Evolutionary conservation across 2,113 vertebrate species (phyloP).

Genomic region (Corapipo altera): DNA sequence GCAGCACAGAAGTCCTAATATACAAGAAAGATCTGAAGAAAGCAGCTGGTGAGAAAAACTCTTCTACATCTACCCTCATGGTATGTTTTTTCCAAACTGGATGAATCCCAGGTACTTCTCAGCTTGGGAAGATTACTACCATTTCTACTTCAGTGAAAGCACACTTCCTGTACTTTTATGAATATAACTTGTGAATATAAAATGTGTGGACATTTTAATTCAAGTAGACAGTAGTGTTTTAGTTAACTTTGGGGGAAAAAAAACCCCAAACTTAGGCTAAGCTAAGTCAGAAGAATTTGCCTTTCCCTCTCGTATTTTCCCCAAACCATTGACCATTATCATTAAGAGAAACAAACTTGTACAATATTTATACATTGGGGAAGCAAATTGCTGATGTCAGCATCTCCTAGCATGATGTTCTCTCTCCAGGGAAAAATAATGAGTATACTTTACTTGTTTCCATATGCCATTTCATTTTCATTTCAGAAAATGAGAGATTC

Average conservation of each 20-base stretch:
- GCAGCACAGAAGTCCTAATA: neutral
- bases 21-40: neutral
- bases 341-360: neutral
- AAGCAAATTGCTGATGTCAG: neutral
- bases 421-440: neutral
- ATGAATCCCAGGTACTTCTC: neutral
- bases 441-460: neutral
- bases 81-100: neutral
- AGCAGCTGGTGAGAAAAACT: neutral
- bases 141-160: neutral
- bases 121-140: neutral
- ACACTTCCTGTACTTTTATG: neutral
- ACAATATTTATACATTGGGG: rapidly evolving
- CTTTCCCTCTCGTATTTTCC: neutral
- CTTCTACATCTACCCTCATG: neutral
- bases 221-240: neutral
- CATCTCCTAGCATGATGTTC: neutral
- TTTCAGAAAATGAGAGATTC: neutral
- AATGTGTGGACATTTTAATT: neutral
- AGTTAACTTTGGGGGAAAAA: neutral
- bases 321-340: neutral
- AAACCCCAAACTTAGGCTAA: neutral
- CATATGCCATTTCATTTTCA: neutral
- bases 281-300: neutral
- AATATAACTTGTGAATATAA: neutral